Conservation (phyloP, 2,113 vertebrate genomes). For the Clupea harengus region DNA sequence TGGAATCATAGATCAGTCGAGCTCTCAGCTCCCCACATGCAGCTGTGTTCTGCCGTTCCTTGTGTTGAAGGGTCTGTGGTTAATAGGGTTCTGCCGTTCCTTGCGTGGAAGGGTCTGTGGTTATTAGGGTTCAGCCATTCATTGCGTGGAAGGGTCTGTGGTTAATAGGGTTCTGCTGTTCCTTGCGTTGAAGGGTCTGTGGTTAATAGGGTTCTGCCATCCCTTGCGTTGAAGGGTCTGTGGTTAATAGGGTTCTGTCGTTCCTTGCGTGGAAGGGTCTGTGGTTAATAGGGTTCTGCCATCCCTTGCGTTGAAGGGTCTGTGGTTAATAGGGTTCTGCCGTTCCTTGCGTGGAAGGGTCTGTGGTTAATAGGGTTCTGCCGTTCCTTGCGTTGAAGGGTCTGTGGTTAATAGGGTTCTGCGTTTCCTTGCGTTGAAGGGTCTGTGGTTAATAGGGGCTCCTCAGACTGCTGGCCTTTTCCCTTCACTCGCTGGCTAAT, state of each 20-base stretch:
- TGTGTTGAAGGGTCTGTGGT: background rate
- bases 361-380: background rate
- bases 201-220: background rate
- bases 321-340: background rate
- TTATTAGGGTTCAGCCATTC: too few relatives aligned
- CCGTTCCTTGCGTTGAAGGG: too few relatives aligned
- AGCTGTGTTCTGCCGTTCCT: background rate
- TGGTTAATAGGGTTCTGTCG: background rate
- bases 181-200: background rate
- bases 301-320: background rate
- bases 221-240: background rate
- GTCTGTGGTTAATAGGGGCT: background rate
- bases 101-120: too few relatives aligned
- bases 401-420: too few relatives aligned
- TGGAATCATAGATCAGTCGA: constrained; percentile 8
- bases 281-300: background rate
- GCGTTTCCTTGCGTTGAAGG: too few relatives aligned
- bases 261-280: background rate
- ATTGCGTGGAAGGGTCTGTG: background rate
- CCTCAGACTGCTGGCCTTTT: background rate
- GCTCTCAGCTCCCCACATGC: constrained; percentile 16
- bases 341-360: background rate
- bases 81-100: background rate
- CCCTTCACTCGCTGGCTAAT: background rate
- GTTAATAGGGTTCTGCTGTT: background rate